Percentiles rank a stretch among this genome's conserved stretches.
Conservation (phyloP, 2,888 invertebrate genomes). For the Lepidocyrtinus sp. region DNA sequence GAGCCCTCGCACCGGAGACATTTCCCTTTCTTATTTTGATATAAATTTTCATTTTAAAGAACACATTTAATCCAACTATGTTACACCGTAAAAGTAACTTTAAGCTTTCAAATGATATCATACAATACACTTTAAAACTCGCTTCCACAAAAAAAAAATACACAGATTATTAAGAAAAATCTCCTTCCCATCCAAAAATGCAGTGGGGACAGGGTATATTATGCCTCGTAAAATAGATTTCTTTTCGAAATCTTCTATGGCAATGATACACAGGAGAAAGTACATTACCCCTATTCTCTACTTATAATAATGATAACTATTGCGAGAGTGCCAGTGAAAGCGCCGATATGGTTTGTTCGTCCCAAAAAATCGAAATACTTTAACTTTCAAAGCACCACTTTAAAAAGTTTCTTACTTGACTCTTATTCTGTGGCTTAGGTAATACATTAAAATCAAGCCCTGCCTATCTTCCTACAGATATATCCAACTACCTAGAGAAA, state of each 20-base stretch:
- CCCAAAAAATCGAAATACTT: too few species aligned
- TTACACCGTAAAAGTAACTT: neutral
- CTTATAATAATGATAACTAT: too few species aligned
- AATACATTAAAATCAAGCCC: too few species aligned
- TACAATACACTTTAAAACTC: conserved; percentile 1
- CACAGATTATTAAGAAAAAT: neutral
- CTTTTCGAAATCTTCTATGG: neutral
- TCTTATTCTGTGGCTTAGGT: too few species aligned
- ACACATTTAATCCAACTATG: neutral
- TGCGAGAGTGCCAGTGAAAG: too few species aligned
- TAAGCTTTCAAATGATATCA: conserved; percentile 53
- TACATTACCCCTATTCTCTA: too few species aligned
- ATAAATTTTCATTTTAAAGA: neutral
- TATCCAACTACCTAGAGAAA: too few species aligned
- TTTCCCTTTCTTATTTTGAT: neutral
- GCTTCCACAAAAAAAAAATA: neutral
- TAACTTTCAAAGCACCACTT: too few species aligned
- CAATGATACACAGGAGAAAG: neutral
- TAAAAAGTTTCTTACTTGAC: too few species aligned
- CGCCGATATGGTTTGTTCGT: too few species aligned
- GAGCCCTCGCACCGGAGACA: too few species aligned
- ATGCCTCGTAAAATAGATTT: neutral
- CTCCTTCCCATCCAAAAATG: neutral
- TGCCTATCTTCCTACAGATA: too few species aligned
- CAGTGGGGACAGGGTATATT: neutral